Evolutionary conservation across 2,113 vertebrate species (phyloP).

Genomic region (Python bivittatus): DNA sequence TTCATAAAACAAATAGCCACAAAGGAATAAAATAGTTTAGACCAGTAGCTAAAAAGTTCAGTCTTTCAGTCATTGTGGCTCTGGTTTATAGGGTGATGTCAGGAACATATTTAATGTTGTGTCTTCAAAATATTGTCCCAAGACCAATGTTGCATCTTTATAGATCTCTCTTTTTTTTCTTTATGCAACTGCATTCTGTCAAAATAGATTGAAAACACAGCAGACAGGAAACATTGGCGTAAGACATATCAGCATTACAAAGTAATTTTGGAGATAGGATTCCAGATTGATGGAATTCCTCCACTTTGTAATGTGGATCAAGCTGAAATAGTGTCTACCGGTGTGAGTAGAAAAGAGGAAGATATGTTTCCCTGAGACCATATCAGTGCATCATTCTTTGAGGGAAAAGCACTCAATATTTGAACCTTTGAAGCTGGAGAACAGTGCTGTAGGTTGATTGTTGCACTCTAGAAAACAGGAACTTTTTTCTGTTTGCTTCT

Average conservation of each 20-base stretch:
- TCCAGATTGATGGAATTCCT: neutral
- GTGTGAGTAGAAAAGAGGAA: neutral
- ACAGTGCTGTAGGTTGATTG: neutral
- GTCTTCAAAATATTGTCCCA: conserved; percentile 39
- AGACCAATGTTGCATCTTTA: conserved; percentile 39
- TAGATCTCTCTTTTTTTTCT: conserved; percentile 42
- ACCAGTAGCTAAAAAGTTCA: neutral
- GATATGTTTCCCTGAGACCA: neutral
- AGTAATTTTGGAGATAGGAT: neutral
- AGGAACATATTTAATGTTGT: neutral
- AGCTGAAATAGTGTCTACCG: neutral
- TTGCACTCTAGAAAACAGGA: neutral
- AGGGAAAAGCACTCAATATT: neutral
- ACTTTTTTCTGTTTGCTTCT: neutral
- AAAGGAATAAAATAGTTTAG: neutral
- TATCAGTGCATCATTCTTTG: neutral
- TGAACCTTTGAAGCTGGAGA: neutral
- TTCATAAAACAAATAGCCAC: neutral
- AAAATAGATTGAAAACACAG: conserved; percentile 40
- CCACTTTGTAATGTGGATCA: neutral
- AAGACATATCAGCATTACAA: conserved; percentile 21
- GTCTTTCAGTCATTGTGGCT: neutral
- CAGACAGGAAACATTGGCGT: conserved; percentile 44
- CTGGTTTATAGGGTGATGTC: neutral
- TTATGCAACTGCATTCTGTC: neutral